Evolutionary conservation across 2,888 invertebrate genomes (phyloP).

Genomic region (Hanleya hanleyi): DNA sequence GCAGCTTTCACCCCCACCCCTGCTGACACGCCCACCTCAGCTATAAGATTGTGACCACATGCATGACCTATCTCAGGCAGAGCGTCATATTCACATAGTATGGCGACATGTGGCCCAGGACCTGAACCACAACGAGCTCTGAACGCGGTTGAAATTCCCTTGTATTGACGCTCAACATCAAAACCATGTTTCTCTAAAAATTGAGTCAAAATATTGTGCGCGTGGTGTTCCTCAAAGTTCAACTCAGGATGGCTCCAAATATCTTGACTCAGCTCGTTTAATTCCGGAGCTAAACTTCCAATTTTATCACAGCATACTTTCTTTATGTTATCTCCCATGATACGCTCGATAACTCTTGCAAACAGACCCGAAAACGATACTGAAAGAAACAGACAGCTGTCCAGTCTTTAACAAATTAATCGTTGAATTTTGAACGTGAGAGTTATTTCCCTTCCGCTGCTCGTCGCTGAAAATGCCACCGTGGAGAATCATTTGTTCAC

Average conservation of each 20-base stretch:
- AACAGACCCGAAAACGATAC: too few species aligned
- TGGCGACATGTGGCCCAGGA: constrained; percentile 57
- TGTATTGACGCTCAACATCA: not conserved
- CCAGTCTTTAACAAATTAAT: too few species aligned
- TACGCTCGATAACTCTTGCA: too few species aligned
- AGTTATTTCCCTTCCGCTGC: too few species aligned
- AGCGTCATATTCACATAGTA: constrained; percentile 73
- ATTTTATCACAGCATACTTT: too few species aligned
- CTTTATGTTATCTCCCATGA: too few species aligned
- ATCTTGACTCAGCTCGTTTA: not conserved
- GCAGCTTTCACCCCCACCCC: constrained; percentile 62
- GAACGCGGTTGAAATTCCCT: not conserved
- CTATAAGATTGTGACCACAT: constrained; percentile 72
- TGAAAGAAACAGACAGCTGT: too few species aligned
- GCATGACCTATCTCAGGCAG: constrained; percentile 71
- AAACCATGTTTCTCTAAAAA: not conserved
- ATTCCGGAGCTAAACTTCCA: not conserved
- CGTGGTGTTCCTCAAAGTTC: not conserved
- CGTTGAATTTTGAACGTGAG: too few species aligned
- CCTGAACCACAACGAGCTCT: constrained; percentile 17
- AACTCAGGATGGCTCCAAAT: not conserved
- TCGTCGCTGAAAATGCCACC: too few species aligned
- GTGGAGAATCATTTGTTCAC: too few species aligned
- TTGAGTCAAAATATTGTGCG: not conserved
- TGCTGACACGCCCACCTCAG: constrained; percentile 68